Evolutionary conservation across 2,113 vertebrate genomes (phyloP).

Genomic region (Apodemus sylvaticus): DNA sequence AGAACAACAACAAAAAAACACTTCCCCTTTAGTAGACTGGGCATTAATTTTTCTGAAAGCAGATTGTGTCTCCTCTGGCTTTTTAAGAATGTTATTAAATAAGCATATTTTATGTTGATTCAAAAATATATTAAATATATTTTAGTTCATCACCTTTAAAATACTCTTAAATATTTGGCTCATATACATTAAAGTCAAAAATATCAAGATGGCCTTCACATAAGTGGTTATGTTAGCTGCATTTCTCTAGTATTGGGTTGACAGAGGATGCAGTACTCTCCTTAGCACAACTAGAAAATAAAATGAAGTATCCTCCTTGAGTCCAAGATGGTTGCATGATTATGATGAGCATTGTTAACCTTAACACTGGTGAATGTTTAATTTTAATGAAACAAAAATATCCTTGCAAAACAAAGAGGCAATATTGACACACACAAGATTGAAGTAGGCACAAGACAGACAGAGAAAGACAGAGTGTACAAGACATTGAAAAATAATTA

Average conservation of each 20-base stretch:
- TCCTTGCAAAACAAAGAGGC: fast-evolving
- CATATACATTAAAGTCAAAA: neutral
- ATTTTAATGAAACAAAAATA: neutral
- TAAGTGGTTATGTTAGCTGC: neutral
- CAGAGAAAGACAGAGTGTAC: no score
- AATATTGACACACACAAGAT: no score
- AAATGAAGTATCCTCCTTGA: neutral
- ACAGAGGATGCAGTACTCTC: neutral
- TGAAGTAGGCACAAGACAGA: neutral
- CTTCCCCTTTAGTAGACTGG: neutral
- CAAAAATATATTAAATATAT: neutral
- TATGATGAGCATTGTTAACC: neutral
- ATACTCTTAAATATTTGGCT: neutral
- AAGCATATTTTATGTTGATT: neutral
- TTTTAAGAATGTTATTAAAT: neutral
- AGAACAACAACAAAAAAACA: no score
- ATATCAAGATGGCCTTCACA: neutral
- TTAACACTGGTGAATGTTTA: neutral
- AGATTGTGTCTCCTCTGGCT: neutral
- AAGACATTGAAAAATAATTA: neutral
- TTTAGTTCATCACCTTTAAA: neutral
- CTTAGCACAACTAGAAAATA: neutral
- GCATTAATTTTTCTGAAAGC: neutral
- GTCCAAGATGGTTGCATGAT: neutral
- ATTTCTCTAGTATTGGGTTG: neutral